Conservation (phyloP, 1,140 invertebrate species). For the Conopomorpha cramerella region DNA sequence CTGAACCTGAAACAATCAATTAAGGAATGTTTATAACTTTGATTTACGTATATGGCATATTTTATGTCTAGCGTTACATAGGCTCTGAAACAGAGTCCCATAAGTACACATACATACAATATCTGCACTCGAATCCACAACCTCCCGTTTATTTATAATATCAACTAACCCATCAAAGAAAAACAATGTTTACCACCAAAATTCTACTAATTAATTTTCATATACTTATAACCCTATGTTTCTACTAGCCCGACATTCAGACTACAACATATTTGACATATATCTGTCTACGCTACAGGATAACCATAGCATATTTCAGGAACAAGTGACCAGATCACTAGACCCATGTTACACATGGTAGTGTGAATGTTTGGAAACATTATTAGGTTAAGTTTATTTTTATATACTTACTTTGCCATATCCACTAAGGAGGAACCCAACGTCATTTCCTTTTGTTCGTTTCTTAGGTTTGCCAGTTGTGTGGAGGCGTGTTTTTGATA, state of each 20-base stretch:
- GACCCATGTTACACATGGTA: neutral
- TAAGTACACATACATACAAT: too few relatives aligned
- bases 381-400: neutral
- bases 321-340: too few relatives aligned
- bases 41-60: neutral
- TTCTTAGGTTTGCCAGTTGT: slow-evolving; percentile 35
- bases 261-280: too few relatives aligned
- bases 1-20: slow-evolving; percentile 26
- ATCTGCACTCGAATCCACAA: too few relatives aligned
- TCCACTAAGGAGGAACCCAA: slow-evolving; percentile 34
- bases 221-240: too few relatives aligned
- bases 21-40: neutral
- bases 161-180: neutral
- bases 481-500: slow-evolving; percentile 27
- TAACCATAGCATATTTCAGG: too few relatives aligned
- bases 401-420: slow-evolving; percentile 40
- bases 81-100: too few relatives aligned
- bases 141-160: too few relatives aligned
- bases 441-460: slow-evolving; percentile 35
- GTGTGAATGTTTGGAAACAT: neutral
- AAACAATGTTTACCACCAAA: neutral
- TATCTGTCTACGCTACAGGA: neutral
- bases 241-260: too few relatives aligned
- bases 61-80: too few relatives aligned
- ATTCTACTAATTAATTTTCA: too few relatives aligned